Conservation (phyloP, 2,888 invertebrate species). For the Diplazon laetatorius region DNA sequence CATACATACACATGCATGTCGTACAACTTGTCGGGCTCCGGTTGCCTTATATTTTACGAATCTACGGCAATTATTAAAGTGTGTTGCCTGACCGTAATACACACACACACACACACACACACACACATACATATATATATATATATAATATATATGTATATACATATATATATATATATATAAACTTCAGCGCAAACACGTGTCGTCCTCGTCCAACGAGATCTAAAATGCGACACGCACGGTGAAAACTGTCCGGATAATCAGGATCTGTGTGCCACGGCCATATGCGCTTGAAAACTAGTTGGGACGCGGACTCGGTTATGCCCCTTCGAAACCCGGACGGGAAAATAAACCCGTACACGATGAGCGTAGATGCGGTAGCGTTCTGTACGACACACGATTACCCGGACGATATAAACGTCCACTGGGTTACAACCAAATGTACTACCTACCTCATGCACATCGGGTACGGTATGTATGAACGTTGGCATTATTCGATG, state of each 20-base stretch:
- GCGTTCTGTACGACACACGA: constrained; percentile 36
- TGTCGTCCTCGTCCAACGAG: constrained; percentile 68
- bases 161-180: too few species aligned
- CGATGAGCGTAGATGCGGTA: constrained; percentile 65
- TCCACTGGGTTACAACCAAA: not conserved
- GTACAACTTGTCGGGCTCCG: constrained; percentile 13
- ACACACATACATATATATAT: not conserved
- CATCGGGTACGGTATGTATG: too few species aligned
- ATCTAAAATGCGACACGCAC: constrained; percentile 17
- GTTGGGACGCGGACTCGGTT: constrained; percentile 26
- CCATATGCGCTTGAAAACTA: not conserved
- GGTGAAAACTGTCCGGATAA: constrained; percentile 17
- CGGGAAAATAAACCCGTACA: not conserved
- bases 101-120: too few species aligned
- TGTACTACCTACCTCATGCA: too few species aligned
- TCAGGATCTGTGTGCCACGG: not conserved
- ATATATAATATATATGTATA: constrained; percentile 36
- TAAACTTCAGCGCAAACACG: constrained; percentile 72
- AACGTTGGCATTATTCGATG: too few species aligned
- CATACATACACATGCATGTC: too few species aligned
- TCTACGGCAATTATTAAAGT: constrained; percentile 76
- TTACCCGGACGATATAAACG: constrained; percentile 20
- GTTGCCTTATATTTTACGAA: constrained; percentile 56
- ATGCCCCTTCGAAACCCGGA: constrained; percentile 1
- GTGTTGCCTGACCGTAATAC: constrained; percentile 70